phyloP scores from a whole-genome alignment of 1,140 invertebrate species.

The Epicauta chinensis region DNA sequence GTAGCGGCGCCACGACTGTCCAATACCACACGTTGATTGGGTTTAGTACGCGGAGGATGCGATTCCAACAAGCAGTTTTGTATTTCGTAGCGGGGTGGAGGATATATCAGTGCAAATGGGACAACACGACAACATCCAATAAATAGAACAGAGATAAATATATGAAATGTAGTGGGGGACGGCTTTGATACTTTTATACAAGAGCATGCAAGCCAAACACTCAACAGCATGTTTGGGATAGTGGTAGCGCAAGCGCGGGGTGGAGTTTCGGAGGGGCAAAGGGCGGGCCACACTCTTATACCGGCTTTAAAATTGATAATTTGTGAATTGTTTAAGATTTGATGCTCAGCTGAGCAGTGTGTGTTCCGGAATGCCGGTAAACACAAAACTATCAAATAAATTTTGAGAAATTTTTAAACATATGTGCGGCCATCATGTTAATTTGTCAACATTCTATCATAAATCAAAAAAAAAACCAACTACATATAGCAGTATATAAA shows the following conservation, averaged over 20 bases:
- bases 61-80: conserved; percentile 24
- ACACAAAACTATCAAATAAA: no score
- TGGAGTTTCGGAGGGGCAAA: conserved; percentile 29
- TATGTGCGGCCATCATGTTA: no score
- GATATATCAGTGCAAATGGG: conserved; percentile 27
- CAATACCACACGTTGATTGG: conserved; percentile 58
- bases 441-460: no score
- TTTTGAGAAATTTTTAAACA: no score
- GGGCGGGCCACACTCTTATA: conserved; percentile 32
- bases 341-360: conserved; percentile 39
- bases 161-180: conserved; percentile 30
- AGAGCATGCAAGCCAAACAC: conserved; percentile 23
- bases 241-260: conserved; percentile 37
- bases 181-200: conserved; percentile 14
- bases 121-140: conserved; percentile 7
- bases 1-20: conserved; percentile 42
- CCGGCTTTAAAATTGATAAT: conserved; percentile 41
- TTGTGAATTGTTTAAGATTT: conserved; percentile 44
- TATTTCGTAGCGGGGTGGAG: conserved; percentile 10
- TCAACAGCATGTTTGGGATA: conserved; percentile 26
- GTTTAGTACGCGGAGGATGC: conserved; percentile 40
- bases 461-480: no score
- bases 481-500: no score
- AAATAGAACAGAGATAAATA: conserved; percentile 25
- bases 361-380: conserved; percentile 30